These are phyloP conservation scores for Paguma larvata DNA, from an alignment of 2,797 vertebrate species.

Conservation along the genomic window DNA sequence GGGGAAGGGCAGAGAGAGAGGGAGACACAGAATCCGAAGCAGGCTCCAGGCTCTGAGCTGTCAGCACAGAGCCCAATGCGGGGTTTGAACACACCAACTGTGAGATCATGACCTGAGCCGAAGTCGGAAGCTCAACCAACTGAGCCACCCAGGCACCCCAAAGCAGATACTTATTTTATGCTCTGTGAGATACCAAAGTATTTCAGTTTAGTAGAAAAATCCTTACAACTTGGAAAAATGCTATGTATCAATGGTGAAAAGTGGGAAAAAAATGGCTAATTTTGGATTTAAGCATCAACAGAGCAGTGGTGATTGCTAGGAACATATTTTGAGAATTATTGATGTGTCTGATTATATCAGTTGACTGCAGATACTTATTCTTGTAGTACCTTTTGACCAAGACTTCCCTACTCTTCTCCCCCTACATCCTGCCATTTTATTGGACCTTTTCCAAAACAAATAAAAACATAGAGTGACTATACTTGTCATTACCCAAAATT, in stretches of 20 bases:
- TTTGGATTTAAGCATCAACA: neutral
- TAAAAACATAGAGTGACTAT: neutral
- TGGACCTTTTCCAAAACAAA: neutral
- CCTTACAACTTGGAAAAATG: neutral
- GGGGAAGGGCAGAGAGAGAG: too few relatives aligned
- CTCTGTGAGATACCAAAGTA: neutral
- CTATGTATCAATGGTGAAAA: neutral
- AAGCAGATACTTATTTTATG: neutral
- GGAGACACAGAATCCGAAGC: too few relatives aligned
- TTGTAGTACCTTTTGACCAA: neutral
- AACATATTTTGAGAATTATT: neutral
- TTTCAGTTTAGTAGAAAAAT: neutral
- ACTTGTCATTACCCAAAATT: neutral
- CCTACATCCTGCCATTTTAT: neutral
- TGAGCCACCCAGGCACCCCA: too few relatives aligned
- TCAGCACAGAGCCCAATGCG: too few relatives aligned
- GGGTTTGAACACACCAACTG: too few relatives aligned
- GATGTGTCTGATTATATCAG: neutral
- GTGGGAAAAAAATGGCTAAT: neutral
- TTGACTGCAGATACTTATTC: neutral
- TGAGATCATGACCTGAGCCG: too few relatives aligned
- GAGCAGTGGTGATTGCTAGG: neutral
- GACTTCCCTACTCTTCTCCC: neutral
- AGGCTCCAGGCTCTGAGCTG: too few relatives aligned
- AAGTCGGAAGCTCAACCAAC: too few relatives aligned